These are phyloP conservation scores for Acanthurus leucopareius DNA, from an alignment of 2,797 vertebrate genomes.

Conservation along the genomic window DNA sequence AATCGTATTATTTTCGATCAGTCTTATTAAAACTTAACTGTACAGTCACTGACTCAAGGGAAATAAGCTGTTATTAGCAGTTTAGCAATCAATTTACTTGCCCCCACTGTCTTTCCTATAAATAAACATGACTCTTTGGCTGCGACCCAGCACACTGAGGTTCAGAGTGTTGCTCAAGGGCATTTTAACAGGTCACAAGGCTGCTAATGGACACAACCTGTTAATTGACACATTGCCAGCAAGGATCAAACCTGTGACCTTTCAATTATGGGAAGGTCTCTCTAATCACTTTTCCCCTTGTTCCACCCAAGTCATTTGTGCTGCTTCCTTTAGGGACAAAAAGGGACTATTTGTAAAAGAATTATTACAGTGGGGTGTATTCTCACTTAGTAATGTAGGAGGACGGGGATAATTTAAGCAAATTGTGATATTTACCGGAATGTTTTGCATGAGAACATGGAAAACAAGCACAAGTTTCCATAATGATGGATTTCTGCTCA, in stretches of 20 bases:
- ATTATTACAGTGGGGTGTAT: constrained; percentile 6
- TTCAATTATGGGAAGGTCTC: constrained; percentile 63
- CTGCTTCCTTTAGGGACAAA: constrained; percentile 32
- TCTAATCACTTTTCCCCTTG: constrained; percentile 50
- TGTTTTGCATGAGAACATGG: constrained; percentile 29
- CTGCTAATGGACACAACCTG: constrained; percentile 69
- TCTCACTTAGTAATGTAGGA: background rate
- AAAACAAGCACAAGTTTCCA: constrained; percentile 35
- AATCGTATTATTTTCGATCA: background rate
- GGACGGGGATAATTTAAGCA: constrained; percentile 31
- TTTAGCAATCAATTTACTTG: constrained; percentile 37
- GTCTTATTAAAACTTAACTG: constrained; percentile 29
- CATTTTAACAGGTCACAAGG: constrained; percentile 58
- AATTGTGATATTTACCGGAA: constrained; percentile 38
- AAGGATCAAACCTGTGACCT: constrained; percentile 72
- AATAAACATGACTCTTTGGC: constrained; percentile 56
- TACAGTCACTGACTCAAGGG: constrained; percentile 13
- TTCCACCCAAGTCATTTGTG: constrained; percentile 30
- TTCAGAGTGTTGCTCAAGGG: constrained; percentile 51
- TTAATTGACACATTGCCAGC: constrained; percentile 65
- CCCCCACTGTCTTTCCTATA: background rate
- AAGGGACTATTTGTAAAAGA: constrained; percentile 25
- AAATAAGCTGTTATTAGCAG: constrained; percentile 20
- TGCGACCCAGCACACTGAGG: constrained; percentile 39
- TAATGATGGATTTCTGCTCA: constrained; percentile 51